Evolutionary conservation across 2,888 invertebrate species (phyloP).

Genomic region (Catocala nupta): DNA sequence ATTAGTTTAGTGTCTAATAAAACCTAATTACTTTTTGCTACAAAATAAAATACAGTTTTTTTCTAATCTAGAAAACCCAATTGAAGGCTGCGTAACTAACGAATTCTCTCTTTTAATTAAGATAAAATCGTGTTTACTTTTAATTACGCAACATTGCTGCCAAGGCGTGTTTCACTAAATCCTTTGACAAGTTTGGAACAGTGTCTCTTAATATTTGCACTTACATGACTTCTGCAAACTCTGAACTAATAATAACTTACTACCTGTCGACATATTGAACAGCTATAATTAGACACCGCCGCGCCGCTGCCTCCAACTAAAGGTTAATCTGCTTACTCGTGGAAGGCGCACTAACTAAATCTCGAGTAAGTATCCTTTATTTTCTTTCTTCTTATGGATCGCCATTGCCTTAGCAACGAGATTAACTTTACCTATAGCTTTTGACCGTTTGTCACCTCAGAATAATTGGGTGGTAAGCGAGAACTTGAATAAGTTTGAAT

Average conservation of each 20-base stretch:
- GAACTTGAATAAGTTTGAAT: too few relatives aligned
- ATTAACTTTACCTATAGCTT: too few relatives aligned
- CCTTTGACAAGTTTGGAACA: conserved; percentile 30
- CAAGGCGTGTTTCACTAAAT: conserved; percentile 8
- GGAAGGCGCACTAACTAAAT: conserved; percentile 11
- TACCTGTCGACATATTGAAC: conserved; percentile 4
- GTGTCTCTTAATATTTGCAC: conserved; percentile 16
- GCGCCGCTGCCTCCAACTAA: too few relatives aligned
- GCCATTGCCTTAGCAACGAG: conserved; percentile 8
- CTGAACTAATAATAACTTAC: conserved; percentile 22
- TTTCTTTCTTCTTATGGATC: conserved; percentile 17
- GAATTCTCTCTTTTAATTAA: conserved; percentile 1
- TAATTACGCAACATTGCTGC: conserved; percentile 13
- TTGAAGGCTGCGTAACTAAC: not conserved
- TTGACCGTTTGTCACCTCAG: too few relatives aligned
- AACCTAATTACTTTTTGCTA: too few relatives aligned
- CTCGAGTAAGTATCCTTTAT: conserved; percentile 14
- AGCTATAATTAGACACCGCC: not conserved
- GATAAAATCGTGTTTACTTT: conserved; percentile 16
- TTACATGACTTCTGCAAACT: conserved; percentile 9
- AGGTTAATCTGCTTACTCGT: conserved; percentile 9
- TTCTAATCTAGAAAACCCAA: conserved; percentile 2
- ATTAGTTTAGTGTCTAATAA: too few relatives aligned
- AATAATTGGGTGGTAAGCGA: too few relatives aligned
- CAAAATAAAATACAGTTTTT: not conserved